Evolutionary conservation across 2,888 invertebrate genomes (phyloP).

Genomic region (Xestia xanthographa): DNA sequence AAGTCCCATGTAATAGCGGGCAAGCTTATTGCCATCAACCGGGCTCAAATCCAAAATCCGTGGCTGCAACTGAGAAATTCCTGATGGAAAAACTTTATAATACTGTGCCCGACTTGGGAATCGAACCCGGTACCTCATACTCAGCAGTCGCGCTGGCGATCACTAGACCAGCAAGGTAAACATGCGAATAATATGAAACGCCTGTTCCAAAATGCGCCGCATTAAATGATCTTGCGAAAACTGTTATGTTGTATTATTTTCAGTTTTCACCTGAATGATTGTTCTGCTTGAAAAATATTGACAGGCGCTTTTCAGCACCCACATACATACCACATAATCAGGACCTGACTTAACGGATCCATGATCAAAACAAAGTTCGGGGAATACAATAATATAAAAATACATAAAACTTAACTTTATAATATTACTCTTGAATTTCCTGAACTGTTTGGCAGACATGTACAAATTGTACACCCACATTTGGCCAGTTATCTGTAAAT

Average conservation of each 20-base stretch:
- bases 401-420: not conserved
- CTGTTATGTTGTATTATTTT: conserved; percentile 11
- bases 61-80: too few species aligned
- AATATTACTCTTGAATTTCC: not conserved
- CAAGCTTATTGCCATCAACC: too few species aligned
- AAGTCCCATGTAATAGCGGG: too few species aligned
- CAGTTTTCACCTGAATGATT: conserved; percentile 20
- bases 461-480: not conserved
- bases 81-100: too few species aligned
- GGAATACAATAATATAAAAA: not conserved
- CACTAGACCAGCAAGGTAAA: too few species aligned
- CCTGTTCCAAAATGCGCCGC: conserved; percentile 11
- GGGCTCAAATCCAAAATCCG: too few species aligned
- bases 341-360: not conserved
- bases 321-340: not conserved
- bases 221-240: conserved; percentile 5
- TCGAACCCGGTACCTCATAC: too few species aligned
- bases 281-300: conserved; percentile 29
- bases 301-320: conserved; percentile 17
- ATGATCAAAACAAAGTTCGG: not conserved
- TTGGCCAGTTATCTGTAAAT: not conserved
- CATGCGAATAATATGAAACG: not conserved
- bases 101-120: too few species aligned
- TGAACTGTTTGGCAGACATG: not conserved
- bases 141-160: too few species aligned